phyloP scores from a whole-genome alignment of 2,888 invertebrate genomes.

The Melanchra persicariae region DNA sequence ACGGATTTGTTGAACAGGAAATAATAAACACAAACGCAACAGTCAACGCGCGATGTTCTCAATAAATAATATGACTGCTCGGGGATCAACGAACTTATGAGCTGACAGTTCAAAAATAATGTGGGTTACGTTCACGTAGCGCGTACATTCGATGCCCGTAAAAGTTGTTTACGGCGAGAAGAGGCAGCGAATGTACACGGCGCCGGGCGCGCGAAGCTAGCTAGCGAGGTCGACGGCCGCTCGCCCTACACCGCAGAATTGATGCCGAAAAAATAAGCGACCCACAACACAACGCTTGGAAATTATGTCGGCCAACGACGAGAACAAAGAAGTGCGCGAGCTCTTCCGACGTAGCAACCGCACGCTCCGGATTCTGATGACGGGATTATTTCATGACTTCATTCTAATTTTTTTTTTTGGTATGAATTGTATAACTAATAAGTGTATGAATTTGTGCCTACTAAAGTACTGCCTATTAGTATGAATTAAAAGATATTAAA shows the following conservation, averaged over 20 bases:
- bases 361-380: slow-evolving; percentile 46
- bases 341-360: slow-evolving; percentile 68
- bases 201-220: slow-evolving; percentile 73
- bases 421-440: neutral
- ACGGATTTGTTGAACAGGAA: slow-evolving; percentile 79
- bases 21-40: slow-evolving; percentile 80
- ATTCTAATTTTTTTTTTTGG: slow-evolving; percentile 11
- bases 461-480: neutral
- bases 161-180: slow-evolving; percentile 88
- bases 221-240: slow-evolving; percentile 82
- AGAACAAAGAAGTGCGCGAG: slow-evolving; percentile 83
- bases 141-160: slow-evolving; percentile 89
- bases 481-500: slow-evolving; percentile 4
- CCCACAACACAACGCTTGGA: slow-evolving; percentile 86
- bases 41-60: slow-evolving; percentile 83
- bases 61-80: slow-evolving; percentile 85
- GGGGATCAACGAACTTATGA: slow-evolving; percentile 88
- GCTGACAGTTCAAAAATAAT: slow-evolving; percentile 91
- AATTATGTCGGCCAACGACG: slow-evolving; percentile 84
- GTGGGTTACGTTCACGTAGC: slow-evolving; percentile 90
- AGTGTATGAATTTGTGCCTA: neutral
- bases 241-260: slow-evolving; percentile 83
- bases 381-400: slow-evolving; percentile 27
- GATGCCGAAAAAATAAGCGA: slow-evolving; percentile 89
- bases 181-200: slow-evolving; percentile 70